Evolutionary conservation across 2,797 vertebrate species (phyloP).

Genomic region (Potorous gilbertii): DNA sequence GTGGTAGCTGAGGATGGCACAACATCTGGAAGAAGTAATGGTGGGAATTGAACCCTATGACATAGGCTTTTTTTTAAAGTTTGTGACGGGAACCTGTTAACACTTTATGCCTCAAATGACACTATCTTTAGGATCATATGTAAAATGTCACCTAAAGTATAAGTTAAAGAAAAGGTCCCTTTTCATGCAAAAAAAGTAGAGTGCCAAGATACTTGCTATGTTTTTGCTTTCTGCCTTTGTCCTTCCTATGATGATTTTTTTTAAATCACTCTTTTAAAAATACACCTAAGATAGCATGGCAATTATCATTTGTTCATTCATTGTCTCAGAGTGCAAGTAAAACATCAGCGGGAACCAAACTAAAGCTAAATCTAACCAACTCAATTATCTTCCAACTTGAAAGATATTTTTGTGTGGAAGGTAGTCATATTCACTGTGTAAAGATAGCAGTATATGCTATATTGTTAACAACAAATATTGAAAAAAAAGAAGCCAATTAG

Average conservation of each 20-base stretch:
- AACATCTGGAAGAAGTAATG: conserved; percentile 45
- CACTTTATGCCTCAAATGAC: background rate
- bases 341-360: conserved; percentile 15
- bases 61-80: background rate
- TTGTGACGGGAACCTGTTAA: background rate
- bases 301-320: conserved; percentile 16
- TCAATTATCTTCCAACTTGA: conserved; percentile 3
- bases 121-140: background rate
- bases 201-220: background rate
- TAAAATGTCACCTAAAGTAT: background rate
- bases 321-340: background rate
- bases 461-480: conserved; percentile 27
- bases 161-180: background rate
- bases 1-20: conserved; percentile 1
- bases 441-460: conserved; percentile 4
- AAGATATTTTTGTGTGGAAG: conserved; percentile 1
- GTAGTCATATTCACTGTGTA: background rate
- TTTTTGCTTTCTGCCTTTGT: background rate
- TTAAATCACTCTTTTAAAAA: conserved; percentile 9
- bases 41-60: conserved; percentile 8
- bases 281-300: background rate
- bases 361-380: conserved; percentile 9
- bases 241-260: background rate
- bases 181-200: background rate
- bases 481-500: conserved; percentile 35